phyloP scores from a whole-genome alignment of 2,113 vertebrate species.

The Carassius gibelio region DNA sequence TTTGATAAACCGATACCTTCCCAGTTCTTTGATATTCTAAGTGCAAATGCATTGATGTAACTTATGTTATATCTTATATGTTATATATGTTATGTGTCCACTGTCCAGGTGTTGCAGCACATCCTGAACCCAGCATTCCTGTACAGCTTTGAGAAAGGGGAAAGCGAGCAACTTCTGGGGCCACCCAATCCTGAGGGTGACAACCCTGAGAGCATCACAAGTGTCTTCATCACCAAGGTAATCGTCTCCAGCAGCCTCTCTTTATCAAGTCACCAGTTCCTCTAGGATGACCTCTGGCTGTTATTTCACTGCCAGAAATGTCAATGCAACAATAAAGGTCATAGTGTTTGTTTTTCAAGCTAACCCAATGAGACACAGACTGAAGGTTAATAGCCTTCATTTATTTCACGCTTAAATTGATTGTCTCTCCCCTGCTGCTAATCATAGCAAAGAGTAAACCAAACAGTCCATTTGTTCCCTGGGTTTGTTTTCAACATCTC shows the following conservation, averaged over 20 bases:
- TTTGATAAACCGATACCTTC: not conserved
- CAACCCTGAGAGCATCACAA: slow-evolving; percentile 97
- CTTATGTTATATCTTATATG: not conserved
- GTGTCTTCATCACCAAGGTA: slow-evolving; percentile 99
- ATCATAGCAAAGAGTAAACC: slow-evolving; percentile 24
- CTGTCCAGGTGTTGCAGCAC: slow-evolving; percentile 89
- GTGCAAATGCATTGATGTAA: not conserved
- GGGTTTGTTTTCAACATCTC: not conserved
- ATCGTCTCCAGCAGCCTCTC: not conserved
- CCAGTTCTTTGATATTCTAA: too few species aligned
- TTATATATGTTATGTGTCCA: not conserved
- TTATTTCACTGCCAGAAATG: slow-evolving; percentile 69
- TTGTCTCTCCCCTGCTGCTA: slow-evolving; percentile 38
- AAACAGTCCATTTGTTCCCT: slow-evolving; percentile 14
- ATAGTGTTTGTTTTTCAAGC: slow-evolving; percentile 67
- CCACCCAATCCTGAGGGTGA: slow-evolving; percentile 98
- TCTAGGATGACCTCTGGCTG: slow-evolving; percentile 52
- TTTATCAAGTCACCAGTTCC: slow-evolving; percentile 57
- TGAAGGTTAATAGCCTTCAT: slow-evolving; percentile 39
- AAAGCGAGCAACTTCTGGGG: slow-evolving; percentile 93
- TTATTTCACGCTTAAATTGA: slow-evolving; percentile 54
- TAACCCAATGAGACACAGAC: not conserved
- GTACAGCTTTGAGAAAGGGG: slow-evolving; percentile 95
- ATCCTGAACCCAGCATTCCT: slow-evolving; percentile 97
- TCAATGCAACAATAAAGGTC: slow-evolving; percentile 73